Percentiles rank a stretch among this genome's conserved stretches.
These are phyloP conservation scores for Tetanocera ferruginea DNA, from an alignment of 2,888 invertebrate species.

Conservation along the genomic window DNA sequence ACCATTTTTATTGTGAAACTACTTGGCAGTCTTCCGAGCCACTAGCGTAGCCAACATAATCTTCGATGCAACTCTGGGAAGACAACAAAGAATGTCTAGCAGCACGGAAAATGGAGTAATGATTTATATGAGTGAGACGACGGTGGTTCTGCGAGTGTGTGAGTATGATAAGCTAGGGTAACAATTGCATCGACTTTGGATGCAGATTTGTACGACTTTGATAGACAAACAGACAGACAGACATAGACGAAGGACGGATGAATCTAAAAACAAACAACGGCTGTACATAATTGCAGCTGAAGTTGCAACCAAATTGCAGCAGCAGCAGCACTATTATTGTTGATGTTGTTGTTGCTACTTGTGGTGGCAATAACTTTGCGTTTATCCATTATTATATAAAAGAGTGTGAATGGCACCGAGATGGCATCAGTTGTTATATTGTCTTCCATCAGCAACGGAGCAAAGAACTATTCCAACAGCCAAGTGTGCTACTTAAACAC, in stretches of 20 bases:
- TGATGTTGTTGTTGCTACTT: slow-evolving; percentile 45
- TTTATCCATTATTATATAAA: slow-evolving; percentile 57
- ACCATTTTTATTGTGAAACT: slow-evolving; percentile 34
- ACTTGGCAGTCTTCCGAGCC: slow-evolving; percentile 33
- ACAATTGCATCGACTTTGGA: slow-evolving; percentile 37
- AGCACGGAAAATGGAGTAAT: slow-evolving; percentile 49
- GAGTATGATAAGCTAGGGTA: slow-evolving; percentile 43
- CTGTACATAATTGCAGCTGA: slow-evolving; percentile 30
- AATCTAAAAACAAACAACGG: not conserved
- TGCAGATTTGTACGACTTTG: slow-evolving; percentile 25
- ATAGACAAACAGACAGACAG: slow-evolving; percentile 8
- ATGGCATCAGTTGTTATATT: slow-evolving; percentile 62
- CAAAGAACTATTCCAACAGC: slow-evolving; percentile 40
- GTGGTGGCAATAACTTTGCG: slow-evolving; percentile 16
- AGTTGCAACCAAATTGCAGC: slow-evolving; percentile 36
- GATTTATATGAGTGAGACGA: slow-evolving; percentile 43
- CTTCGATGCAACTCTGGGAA: slow-evolving; percentile 12
- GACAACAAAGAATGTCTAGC: slow-evolving; percentile 31
- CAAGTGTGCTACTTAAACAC: not conserved
- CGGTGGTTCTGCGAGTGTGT: slow-evolving; percentile 39
- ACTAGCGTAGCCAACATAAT: slow-evolving; percentile 4
- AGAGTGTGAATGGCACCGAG: slow-evolving; percentile 54
- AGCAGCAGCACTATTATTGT: slow-evolving; percentile 17
- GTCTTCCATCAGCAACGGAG: slow-evolving; percentile 40
- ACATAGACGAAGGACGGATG: not conserved